Conservation (phyloP, 2,113 vertebrate species). For the Actenoides lindsayi region DNA sequence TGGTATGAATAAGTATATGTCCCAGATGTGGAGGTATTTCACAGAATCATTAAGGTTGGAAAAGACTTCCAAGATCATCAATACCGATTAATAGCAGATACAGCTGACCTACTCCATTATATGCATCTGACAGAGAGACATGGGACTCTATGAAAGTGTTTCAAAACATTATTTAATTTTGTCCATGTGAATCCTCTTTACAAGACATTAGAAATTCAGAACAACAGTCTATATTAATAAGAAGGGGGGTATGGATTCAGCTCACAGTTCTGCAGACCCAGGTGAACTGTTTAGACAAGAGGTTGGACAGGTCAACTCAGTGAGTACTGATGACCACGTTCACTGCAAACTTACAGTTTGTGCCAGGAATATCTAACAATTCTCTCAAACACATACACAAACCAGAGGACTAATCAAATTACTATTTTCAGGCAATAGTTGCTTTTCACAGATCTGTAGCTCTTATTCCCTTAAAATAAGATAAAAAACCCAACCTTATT, state of each 20-base stretch:
- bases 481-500: background rate
- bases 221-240: background rate
- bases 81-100: background rate
- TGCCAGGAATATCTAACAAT: background rate
- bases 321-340: accelerated
- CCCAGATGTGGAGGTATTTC: background rate
- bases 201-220: background rate
- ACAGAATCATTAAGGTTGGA: too few relatives aligned
- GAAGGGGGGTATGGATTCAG: background rate
- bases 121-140: background rate
- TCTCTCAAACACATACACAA: background rate
- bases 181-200: background rate
- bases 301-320: background rate
- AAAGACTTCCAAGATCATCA: too few relatives aligned
- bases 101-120: background rate
- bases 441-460: background rate
- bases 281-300: background rate
- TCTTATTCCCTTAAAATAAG: background rate
- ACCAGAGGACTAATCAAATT: background rate
- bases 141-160: background rate
- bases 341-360: background rate
- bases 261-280: background rate
- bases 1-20: background rate
- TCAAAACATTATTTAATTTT: background rate
- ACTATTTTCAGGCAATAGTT: background rate